Base-by-base conservation (phyloP, 2,113 vertebrate genomes). In the Larimichthys crocea region DNA sequence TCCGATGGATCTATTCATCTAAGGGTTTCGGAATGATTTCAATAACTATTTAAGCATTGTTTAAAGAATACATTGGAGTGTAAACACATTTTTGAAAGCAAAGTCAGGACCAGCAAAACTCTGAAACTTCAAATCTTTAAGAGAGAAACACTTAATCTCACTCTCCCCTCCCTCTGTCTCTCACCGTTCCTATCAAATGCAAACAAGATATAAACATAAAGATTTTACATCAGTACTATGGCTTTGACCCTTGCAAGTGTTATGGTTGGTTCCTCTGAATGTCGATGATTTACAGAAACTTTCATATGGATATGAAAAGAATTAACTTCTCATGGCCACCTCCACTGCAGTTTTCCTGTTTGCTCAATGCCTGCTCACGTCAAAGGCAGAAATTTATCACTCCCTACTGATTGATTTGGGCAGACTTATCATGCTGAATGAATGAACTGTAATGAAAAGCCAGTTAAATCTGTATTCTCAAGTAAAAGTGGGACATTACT, bases 1-100 rank as follows among this genome's bases (percentile, higher is more conserved):
- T 77, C 84, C 69, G 67, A n/a, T 80, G 63, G 52, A 49, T 53
- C 70, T 11, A 74, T 66, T 84, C 42, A 78, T 81, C 64, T 70
- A 53, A 40, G 29, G 42, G 52, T 76, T 85, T 71, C 57, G 35
- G 35, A 46, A 71, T 63, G 72, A 68, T 84, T 82, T 78, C 44
- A 84, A 78, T 68, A 72, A 74, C 63, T 75, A 9, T 71, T 42
- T 70, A 31, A 70, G 26, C 52, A 53, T 56, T 65, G 66, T 79
- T 82, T 65, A 55, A 62, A 59, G 15, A 81, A 19, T 11, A 5
- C 55, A 59, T 9, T 2, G 55, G 24, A 59, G 29, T 72, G 26
- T 48, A 24, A 26, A 12, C 29, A 52, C 3, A 12, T 31, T 55
- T 40, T 55, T 19, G 42, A 70, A 83, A 71, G 68, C 15, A 66